A percentile compares a stretch with the other conserved stretches of the same genome.
Conservation (phyloP, 2,888 invertebrate species). For the Acanthosoma haemorrhoidale region DNA sequence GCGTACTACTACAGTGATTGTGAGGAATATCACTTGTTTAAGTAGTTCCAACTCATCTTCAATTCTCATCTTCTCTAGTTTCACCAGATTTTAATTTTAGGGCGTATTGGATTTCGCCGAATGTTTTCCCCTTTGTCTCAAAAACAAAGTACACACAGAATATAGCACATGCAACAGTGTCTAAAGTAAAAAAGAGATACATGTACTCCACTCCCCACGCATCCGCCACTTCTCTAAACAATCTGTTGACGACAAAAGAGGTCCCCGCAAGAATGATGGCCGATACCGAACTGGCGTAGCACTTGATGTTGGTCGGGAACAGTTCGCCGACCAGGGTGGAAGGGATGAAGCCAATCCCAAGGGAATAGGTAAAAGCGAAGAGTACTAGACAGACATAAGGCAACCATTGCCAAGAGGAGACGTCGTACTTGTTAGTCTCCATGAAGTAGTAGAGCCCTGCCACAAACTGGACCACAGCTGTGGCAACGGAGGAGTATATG, state of each 20-base stretch:
- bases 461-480: constrained; percentile 32
- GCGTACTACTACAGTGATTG: too few relatives aligned
- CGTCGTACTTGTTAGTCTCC: constrained; percentile 38
- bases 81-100: too few relatives aligned
- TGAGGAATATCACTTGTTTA: too few relatives aligned
- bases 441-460: constrained; percentile 38
- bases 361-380: constrained; percentile 57
- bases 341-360: constrained; percentile 51
- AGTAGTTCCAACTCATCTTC: too few relatives aligned
- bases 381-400: constrained; percentile 52
- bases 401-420: constrained; percentile 49
- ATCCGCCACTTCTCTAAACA: constrained; percentile 35
- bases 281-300: constrained; percentile 39
- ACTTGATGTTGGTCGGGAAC: constrained; percentile 40
- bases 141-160: constrained; percentile 38
- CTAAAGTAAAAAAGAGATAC: constrained; percentile 37
- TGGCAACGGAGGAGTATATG: constrained; percentile 33
- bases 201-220: constrained; percentile 35
- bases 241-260: constrained; percentile 39
- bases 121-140: constrained; percentile 40
- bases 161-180: constrained; percentile 31
- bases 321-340: constrained; percentile 40
- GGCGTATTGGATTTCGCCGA: constrained; percentile 38
- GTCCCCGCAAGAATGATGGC: constrained; percentile 39
- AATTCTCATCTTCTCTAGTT: too few relatives aligned